Evolutionary conservation across 2,888 invertebrate genomes (phyloP), one percentile per base, ranked within the genome.

Genomic region (Aricia artaxerxes): DNA sequence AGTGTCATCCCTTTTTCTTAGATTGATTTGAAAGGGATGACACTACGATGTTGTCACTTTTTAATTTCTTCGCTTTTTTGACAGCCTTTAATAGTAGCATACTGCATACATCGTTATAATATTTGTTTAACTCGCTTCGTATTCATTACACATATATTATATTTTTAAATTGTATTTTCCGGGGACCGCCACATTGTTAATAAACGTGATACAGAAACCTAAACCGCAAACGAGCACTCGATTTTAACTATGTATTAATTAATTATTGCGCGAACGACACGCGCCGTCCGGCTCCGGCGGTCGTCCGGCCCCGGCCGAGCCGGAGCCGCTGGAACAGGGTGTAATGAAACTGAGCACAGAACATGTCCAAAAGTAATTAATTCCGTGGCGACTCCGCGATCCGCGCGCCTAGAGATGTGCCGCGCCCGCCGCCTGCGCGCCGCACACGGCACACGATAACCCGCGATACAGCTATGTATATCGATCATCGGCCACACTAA

Each of bases 321-420:
- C 69, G 69, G 69, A 49, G 53, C 84, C 89, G 87, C 88, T 85
- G 84, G 86, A 88, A 90, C 91, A 89, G 90, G 90, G 92, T 88
- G 91, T 86, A 91, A 93, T 92, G 92, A 92, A 92, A 93, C 88
- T 89, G 91, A 92, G 91, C 92, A 93, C 88, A 89, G 90, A 92
- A 92, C 92, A 92, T 89, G 92, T 92, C 92, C 90, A 89, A 91
- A 91, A 91, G 90, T 92, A 92, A 93, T 93, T 93, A 93, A 92
- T 92, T 92, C 90, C 85, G 86, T 87, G 88, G 87, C 88, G 86
- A 84, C 85, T 86, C 80, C 87, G 86, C 90, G 89, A 89, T 87
- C 88, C 87, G 87, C 88, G 86, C 85, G 83, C 78, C 16, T 85
- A 92, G 91, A 83, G 90, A 83, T 87, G 91, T 44, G 79, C 60